Evolutionary conservation across 1,140 invertebrate genomes (phyloP).

Genomic region (Parapsyche elsis): DNA sequence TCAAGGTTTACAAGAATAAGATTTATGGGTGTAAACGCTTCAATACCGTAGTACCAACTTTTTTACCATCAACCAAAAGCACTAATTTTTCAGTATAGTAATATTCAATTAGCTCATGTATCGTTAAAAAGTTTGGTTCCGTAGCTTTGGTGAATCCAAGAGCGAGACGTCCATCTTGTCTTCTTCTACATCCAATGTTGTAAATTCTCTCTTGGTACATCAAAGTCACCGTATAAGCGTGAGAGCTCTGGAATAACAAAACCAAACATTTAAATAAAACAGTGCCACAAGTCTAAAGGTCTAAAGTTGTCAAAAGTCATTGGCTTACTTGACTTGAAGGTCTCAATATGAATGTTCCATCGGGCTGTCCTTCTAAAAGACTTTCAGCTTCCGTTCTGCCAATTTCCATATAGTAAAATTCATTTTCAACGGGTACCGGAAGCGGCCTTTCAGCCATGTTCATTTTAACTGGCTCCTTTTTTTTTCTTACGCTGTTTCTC

Average conservation of each 20-base stretch:
- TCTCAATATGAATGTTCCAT: constrained; percentile 64
- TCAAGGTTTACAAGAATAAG: not conserved
- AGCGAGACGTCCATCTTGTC: constrained; percentile 62
- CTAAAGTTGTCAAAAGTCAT: too few species aligned
- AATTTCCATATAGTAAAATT: constrained; percentile 65
- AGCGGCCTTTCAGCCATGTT: constrained; percentile 64
- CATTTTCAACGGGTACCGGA: constrained; percentile 65
- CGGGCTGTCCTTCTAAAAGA: constrained; percentile 62
- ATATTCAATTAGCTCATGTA: constrained; percentile 62
- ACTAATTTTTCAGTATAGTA: constrained; percentile 61
- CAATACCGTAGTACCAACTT: constrained; percentile 55
- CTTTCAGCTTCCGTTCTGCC: constrained; percentile 63
- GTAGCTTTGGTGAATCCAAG: constrained; percentile 61
- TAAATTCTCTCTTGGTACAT: constrained; percentile 62
- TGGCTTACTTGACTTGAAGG: constrained; percentile 64
- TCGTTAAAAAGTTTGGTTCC: constrained; percentile 61
- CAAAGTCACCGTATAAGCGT: constrained; percentile 64
- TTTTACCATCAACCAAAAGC: constrained; percentile 59
- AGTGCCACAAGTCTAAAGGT: too few species aligned
- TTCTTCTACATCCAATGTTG: constrained; percentile 63
- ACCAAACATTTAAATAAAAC: too few species aligned
- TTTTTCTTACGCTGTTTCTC: constrained; percentile 39
- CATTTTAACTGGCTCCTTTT: constrained; percentile 48
- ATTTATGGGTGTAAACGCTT: constrained; percentile 37
- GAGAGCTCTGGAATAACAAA: constrained; percentile 59